Base-by-base conservation (phyloP, 2,113 vertebrate genomes). In the Nyctibius bracteatus region DNA sequence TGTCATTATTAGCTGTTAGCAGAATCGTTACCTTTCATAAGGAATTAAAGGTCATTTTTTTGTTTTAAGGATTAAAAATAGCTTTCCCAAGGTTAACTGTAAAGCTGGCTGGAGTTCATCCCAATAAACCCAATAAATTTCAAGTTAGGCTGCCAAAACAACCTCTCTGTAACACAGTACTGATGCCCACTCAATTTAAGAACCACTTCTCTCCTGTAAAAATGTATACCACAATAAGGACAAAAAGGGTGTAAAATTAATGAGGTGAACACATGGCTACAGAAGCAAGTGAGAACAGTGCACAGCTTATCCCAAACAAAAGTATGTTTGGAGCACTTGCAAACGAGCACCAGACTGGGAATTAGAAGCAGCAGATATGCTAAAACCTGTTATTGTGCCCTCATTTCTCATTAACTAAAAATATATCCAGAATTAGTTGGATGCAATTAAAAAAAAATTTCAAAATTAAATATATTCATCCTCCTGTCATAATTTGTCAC, bases 21-120 rank as follows among this genome's bases (percentile, higher is more conserved):
- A 0, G 35, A 54, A 62, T 6, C 0, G 0, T 8, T 54, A 24
- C 66, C 20, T 91, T 81, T n/a, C 65, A 16, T 7, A 81, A 41
- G 21, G 23, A 44, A 75, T 9, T 9, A 16, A 78, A 86, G 63
- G 58, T 27, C 31, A 37, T n/a, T 22, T 20, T 31, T 19, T 19
- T 49, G 52, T 59, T 94, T 67, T 44, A 77, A 85, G 75, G 37
- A 66, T 35, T 61, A 65, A 80, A 94, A 80, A 61, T 7, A 51
- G 47, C 31, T 90, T 87, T 78, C 13, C 24, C 19, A 31, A 63
- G 54, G 71, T 46, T 47, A 70, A 87, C 43, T 35, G 52, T 7
- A 80, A 66, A 86, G 47, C 31, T 84, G 58, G 73, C 14, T 8
- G 23, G 67, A 27, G 43, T 23, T 61, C 47, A 54, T 23, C 82